Evolutionary conservation across 1,140 invertebrate genomes (phyloP).

Genomic region (Chymomyza costata): DNA sequence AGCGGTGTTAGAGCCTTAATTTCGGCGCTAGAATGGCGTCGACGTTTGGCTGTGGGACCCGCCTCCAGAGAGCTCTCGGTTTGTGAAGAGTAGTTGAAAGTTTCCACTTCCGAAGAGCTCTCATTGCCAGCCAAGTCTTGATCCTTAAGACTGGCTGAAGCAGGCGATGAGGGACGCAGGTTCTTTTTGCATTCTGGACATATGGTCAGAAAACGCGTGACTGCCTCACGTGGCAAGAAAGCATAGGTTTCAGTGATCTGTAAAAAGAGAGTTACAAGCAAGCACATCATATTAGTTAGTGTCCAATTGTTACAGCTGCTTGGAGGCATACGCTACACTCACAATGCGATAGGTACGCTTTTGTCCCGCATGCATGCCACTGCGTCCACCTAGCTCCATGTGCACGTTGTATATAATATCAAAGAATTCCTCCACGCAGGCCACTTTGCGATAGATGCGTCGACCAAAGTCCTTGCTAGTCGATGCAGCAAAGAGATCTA

Average conservation of each 20-base stretch:
- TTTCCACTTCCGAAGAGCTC: constrained; percentile 71
- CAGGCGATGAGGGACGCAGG: constrained; percentile 84
- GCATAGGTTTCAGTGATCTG: constrained; percentile 97
- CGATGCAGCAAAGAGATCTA: constrained; percentile 67
- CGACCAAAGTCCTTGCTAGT: constrained; percentile 77
- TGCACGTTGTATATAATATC: constrained; percentile 97
- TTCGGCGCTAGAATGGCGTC: constrained; percentile 60
- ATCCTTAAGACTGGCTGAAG: constrained; percentile 32
- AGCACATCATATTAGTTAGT: too few relatives aligned
- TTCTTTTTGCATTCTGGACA: constrained; percentile 95
- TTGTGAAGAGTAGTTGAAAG: constrained; percentile 66
- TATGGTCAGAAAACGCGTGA: constrained; percentile 94
- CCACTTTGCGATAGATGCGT: constrained; percentile 89
- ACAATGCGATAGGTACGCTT: constrained; percentile 97
- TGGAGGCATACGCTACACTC: constrained; percentile 77
- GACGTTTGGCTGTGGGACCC: constrained; percentile 54
- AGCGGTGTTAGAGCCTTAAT: constrained; percentile 34
- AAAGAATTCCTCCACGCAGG: constrained; percentile 97
- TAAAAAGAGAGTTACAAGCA: constrained; percentile 24
- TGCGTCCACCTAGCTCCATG: constrained; percentile 91
- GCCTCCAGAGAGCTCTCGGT: constrained; percentile 69
- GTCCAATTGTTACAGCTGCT: too few relatives aligned
- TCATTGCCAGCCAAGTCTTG: constrained; percentile 57
- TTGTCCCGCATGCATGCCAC: constrained; percentile 95
- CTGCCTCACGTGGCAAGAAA: constrained; percentile 94